Evolutionary conservation across 1,140 invertebrate genomes (phyloP), one percentile per base, ranked within the genome.

Genomic region (Caerostris extrusa): DNA sequence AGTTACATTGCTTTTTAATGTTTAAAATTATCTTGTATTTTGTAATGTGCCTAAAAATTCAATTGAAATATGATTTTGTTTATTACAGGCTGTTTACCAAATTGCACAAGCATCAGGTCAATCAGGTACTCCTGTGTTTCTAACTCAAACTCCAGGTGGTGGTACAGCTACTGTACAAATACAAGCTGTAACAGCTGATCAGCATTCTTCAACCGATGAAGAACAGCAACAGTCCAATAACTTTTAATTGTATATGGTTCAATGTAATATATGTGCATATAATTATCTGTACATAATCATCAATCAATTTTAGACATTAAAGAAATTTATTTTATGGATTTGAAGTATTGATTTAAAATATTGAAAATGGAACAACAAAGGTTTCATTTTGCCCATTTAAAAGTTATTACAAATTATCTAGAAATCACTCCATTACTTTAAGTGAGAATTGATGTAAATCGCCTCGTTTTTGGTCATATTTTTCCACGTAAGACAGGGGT

Each of bases 71-170:
- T 6, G 17, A 53, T 77, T 50, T 61, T 89, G n/a, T 60, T 3
- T 34, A 34, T 69, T 69, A 6, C 19, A 94, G 94, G 90, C 94
- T 69, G 95, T 95, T 3, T 95, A 94, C 50, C 95, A 95, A 64
- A 94, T 95, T 55, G 94, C 94, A 3, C 95, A 95, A 60, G 86
- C 92, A 12, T 82, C 87, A 57, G 91, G 86, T 12, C 86, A 94
- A 67, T 91, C 90, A 12, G 90, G 89, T n/a, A 95, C 95, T 50
- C 95, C 95, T 19, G 95, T 95, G 3, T 95, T 95, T 34, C n/a
- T 95, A 2, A 94, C 94, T 10, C 89, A 92, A 14, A 77, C 94
- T 14, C 61, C 69, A 6, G 94, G 71, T 58, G 95, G 94, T 7
- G 90, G 88, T 5, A 85, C 86, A 14, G 71, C 93, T n/a, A 83